A percentile compares a stretch with the other conserved stretches of the same genome.
phyloP scores from a whole-genome alignment of 2,888 invertebrate genomes.

The Trissolcus japonicus region DNA sequence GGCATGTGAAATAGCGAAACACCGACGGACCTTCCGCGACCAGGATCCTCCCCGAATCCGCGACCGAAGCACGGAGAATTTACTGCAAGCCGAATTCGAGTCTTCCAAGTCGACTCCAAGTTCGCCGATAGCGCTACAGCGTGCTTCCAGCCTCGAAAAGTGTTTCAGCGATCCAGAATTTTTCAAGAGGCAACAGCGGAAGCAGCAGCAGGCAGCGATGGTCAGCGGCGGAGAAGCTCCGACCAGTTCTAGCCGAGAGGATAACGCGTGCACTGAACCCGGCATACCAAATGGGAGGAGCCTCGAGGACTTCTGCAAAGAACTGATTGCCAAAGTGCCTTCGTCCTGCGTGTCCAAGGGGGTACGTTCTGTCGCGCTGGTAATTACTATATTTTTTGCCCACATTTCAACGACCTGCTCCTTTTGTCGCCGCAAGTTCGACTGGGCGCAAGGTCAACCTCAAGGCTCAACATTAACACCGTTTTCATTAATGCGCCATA shows the following conservation, averaged over 20 bases:
- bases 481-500: slow-evolving; percentile 5
- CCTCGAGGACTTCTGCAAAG: slow-evolving; percentile 62
- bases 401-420: slow-evolving; percentile 43
- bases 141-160: slow-evolving; percentile 66
- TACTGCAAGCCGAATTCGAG: slow-evolving; percentile 63
- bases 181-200: slow-evolving; percentile 62
- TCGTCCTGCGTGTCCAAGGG: slow-evolving; percentile 56
- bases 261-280: slow-evolving; percentile 61
- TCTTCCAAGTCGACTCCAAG: slow-evolving; percentile 64
- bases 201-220: slow-evolving; percentile 52
- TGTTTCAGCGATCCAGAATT: slow-evolving; percentile 69
- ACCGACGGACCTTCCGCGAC: slow-evolving; percentile 69
- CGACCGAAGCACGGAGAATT: slow-evolving; percentile 60
- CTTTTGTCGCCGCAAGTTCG: slow-evolving; percentile 28
- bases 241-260: slow-evolving; percentile 61
- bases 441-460: slow-evolving; percentile 34
- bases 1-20: slow-evolving; percentile 70
- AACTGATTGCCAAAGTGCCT: slow-evolving; percentile 63
- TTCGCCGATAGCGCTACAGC: slow-evolving; percentile 63
- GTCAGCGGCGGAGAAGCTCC: slow-evolving; percentile 61
- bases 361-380: slow-evolving; percentile 41
- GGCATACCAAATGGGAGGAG: slow-evolving; percentile 56
- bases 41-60: slow-evolving; percentile 71
- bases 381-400: slow-evolving; percentile 44
- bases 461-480: slow-evolving; percentile 20